Percentiles rank a stretch among this genome's conserved stretches.
phyloP scores from a whole-genome alignment of 64 coral and sea anemone species.

The Dendronephthya gigantea region DNA sequence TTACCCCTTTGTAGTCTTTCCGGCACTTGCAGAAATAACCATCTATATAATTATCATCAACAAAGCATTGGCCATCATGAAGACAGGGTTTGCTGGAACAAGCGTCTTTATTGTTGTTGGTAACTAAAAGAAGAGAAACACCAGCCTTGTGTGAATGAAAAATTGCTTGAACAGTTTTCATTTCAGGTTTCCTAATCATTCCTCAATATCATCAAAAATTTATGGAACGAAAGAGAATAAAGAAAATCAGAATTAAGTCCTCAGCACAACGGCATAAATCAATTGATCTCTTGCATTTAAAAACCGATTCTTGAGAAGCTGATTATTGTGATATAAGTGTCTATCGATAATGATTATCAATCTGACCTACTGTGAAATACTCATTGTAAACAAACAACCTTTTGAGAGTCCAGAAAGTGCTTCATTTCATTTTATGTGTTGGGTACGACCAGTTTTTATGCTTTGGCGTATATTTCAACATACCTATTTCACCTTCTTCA shows the following conservation, averaged over 20 bases:
- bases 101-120: not conserved
- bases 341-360: too few relatives aligned
- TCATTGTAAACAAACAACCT: too few relatives aligned
- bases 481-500: too few relatives aligned
- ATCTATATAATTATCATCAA: conserved; percentile 52
- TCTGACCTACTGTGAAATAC: too few relatives aligned
- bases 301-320: not conserved
- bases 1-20: conserved; percentile 61
- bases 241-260: not conserved
- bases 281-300: not conserved
- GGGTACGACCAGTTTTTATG: too few relatives aligned
- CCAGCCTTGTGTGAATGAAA: not conserved
- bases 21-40: conserved; percentile 66
- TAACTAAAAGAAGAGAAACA: not conserved
- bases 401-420: too few relatives aligned
- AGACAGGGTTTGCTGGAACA: conserved; percentile 27
- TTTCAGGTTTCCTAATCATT: not conserved
- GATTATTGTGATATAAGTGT: too few relatives aligned
- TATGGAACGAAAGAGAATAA: not conserved
- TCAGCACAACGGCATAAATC: not conserved
- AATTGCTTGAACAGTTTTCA: not conserved
- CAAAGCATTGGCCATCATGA: conserved; percentile 48
- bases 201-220: not conserved
- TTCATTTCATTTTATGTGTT: too few relatives aligned
- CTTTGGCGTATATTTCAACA: not conserved